Base-by-base conservation (phyloP, 2,113 vertebrate genomes). In the Willisornis vidua region DNA sequence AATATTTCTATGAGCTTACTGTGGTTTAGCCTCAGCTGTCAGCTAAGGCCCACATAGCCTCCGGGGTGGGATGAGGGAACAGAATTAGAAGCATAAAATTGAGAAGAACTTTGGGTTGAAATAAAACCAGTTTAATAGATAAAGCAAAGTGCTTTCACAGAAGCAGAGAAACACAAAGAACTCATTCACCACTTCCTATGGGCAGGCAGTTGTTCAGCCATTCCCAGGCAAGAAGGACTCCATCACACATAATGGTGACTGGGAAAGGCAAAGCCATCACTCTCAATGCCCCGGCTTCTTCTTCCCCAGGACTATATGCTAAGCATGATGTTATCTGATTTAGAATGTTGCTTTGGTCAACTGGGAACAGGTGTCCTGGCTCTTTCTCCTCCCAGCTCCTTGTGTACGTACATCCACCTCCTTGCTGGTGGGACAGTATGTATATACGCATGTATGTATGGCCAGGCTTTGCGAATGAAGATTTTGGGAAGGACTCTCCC, bases 351-450 rank as follows among this genome's bases (percentile, higher is more conserved):
- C n/a, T 70, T 31, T 48, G 20, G 11, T 31, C 6, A 10, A 5
- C 14, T 43, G 25, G 24, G 39, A 14, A 28, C 9, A 26, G 9
- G 12, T 28, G 31, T 37, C 22, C 7, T 0, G 0, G 5, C 26
- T 74, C 14, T 55, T 20, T 26, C 14, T 7, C n/a, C 24, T 83
- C n/a, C 45, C 24, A 48, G 19, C 16, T 29, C 19, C 19, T 29
- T 31, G 23, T 55, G 78, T 24, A 54, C 10, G 78, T 24, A 54
- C 10, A 20, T 7, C 28, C 15, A 29, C 6, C 39, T 41, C 48
- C 39, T 15, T 0, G 1, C 20, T 43, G 55, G 6, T 62, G 29
- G 20, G 12, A 10, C 3, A 35, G 17, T 10, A 35, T 43, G 41
- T 15, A 15, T 43, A 43, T 43, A 43, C 41, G 14, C 15, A 43